A percentile compares a stretch with the other conserved stretches of the same genome.
Conservation (phyloP, 2,888 invertebrate genomes). For the Tetheella fluctuosa region DNA sequence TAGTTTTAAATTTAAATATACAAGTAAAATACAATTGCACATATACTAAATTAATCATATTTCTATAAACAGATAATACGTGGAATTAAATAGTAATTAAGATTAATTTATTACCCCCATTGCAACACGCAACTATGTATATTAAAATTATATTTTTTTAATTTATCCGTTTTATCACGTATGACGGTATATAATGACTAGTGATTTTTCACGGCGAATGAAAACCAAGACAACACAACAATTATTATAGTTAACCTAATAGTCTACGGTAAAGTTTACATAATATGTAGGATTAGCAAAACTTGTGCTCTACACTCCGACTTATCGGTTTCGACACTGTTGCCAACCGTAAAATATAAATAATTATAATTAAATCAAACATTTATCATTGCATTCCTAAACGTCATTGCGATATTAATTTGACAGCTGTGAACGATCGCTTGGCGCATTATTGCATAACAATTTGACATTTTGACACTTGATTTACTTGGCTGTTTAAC, state of each 20-base stretch:
- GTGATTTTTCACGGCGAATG: slow-evolving; percentile 60
- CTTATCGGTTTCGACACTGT: slow-evolving; percentile 42
- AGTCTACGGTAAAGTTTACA: slow-evolving; percentile 43
- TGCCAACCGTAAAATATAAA: slow-evolving; percentile 50
- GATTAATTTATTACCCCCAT: slow-evolving; percentile 46
- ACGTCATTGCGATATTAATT: slow-evolving; percentile 28
- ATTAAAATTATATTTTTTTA: slow-evolving; percentile 43
- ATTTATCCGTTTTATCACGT: slow-evolving; percentile 24
- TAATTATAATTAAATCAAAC: slow-evolving; percentile 55
- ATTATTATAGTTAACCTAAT: slow-evolving; percentile 71
- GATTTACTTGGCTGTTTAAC: neutral
- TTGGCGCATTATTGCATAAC: slow-evolving; percentile 5
- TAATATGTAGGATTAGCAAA: slow-evolving; percentile 61
- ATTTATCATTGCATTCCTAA: slow-evolving; percentile 31
- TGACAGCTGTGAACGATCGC: neutral
- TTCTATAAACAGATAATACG: slow-evolving; percentile 68
- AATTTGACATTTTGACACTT: slow-evolving; percentile 10
- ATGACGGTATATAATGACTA: slow-evolving; percentile 52
- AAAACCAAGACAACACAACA: slow-evolving; percentile 79
- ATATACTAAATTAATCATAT: slow-evolving; percentile 76
- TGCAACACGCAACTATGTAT: slow-evolving; percentile 29
- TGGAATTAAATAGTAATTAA: slow-evolving; percentile 59
- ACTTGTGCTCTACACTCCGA: slow-evolving; percentile 69
- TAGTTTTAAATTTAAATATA: slow-evolving; percentile 52
- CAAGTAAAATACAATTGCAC: slow-evolving; percentile 78